Base-by-base conservation (phyloP, 2,888 invertebrate species). In the Oligia strigilis region DNA sequence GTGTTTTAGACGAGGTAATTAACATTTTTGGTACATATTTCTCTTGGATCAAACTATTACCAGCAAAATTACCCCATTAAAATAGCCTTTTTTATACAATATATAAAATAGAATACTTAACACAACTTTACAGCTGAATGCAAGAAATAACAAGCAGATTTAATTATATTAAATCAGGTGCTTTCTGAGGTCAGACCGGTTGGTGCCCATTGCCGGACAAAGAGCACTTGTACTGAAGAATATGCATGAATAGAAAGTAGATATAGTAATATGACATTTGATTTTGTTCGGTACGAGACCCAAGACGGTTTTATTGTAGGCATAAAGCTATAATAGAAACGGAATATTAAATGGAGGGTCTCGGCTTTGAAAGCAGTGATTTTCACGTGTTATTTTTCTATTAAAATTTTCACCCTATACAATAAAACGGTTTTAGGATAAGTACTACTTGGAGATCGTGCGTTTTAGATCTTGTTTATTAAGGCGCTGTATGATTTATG, bases 201-300 rank as follows among this genome's bases (percentile, higher is more conserved):
- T 87, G 76, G 77, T 64, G 81, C 81, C 66, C 67, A 71, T 60
- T 75, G 85, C 40, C 80, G 85, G 83, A 89, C 88, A 90, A 89
- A 90, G 88, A 83, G 74, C 85, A 80, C 85, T 81, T 70, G 82
- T 81, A 81, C 78, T 90, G 80, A 88, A 85, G 90, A 86, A 82
- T 86, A 88, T 81, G 88, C 79, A 82, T 83, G 82, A 84, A 89
- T 88, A 90, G 89, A 89, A 90, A 89, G 84, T 83, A 86, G 81
- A 74, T 84, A 80, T 79, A 84, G 64, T 84, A 81, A 77, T 81
- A 88, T 89, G 84, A 86, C 87, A 88, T 89, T 88, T 80, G 76
- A 78, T 88, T 88, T 78, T 76, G 80, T 83, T 80, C 73, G 72
- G 71, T 64, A 69, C 76, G 29, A 83, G 77, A 65, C 70, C 77